Conservation (phyloP, 2,113 vertebrate genomes). For the Empidonax traillii region DNA sequence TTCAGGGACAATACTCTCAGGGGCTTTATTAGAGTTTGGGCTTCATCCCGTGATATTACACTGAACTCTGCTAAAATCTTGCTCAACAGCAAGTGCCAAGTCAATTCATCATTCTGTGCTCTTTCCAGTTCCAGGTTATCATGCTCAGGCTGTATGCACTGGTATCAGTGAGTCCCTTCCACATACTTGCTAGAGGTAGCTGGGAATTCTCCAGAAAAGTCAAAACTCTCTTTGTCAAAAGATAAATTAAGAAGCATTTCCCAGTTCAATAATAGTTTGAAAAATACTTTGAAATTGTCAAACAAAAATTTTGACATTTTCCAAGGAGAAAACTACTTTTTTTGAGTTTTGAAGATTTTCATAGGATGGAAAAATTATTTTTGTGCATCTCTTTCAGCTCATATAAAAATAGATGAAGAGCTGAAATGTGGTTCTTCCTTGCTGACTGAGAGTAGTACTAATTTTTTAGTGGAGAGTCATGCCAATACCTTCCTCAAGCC, state of each 20-base stretch:
- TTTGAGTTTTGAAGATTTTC: neutral
- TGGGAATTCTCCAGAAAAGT: neutral
- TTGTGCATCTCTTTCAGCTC: neutral
- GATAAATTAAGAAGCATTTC: neutral
- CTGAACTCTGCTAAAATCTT: neutral
- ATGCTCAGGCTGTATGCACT: neutral
- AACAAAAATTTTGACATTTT: neutral
- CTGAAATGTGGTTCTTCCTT: neutral
- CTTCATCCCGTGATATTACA: neutral
- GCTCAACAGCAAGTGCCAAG: neutral
- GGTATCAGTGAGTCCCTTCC: neutral
- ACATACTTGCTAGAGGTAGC: neutral
- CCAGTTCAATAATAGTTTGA: neutral
- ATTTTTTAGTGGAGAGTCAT: neutral
- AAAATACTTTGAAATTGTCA: neutral
- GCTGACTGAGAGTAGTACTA: neutral
- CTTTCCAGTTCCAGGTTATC: neutral
- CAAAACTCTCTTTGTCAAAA: neutral
- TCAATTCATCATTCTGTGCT: neutral
- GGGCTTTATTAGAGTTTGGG: neutral
- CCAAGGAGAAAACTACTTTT: neutral
- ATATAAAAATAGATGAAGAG: neutral
- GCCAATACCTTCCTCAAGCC: neutral
- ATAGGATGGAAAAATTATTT: neutral
- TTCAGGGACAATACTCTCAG: neutral